phyloP scores from a whole-genome alignment of 1,140 invertebrate genomes.

The Pseudomyrmex flavicornis region DNA sequence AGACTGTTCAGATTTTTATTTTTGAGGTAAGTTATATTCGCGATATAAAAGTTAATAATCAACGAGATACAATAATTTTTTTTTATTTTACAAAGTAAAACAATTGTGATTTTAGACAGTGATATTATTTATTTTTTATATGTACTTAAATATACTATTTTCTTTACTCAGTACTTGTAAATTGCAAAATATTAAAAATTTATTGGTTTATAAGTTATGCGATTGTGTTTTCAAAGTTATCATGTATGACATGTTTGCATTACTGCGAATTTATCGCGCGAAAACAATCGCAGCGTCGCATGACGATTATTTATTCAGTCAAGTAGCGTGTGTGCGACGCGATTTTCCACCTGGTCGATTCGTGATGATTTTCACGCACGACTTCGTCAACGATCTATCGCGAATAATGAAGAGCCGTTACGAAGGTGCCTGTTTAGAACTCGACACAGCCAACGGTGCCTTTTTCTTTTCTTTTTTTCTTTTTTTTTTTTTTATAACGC shows the following conservation, averaged over 20 bases:
- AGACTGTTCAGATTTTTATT: slow-evolving; percentile 42
- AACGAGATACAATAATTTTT: slow-evolving; percentile 37
- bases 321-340: not conserved
- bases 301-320: slow-evolving; percentile 15
- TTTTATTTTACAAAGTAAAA: not conserved
- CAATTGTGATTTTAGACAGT: not conserved
- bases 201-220: not conserved
- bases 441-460: not conserved
- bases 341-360: slow-evolving; percentile 49
- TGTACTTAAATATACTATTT: not conserved
- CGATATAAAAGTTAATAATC: slow-evolving; percentile 15
- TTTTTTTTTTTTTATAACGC: slow-evolving; percentile 2
- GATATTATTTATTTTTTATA: not conserved
- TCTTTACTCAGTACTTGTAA: not conserved
- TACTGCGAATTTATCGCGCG: not conserved
- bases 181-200: not conserved
- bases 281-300: not conserved
- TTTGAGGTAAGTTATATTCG: slow-evolving; percentile 27
- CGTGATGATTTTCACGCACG: slow-evolving; percentile 57
- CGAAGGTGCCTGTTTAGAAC: slow-evolving; percentile 2
- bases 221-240: not conserved
- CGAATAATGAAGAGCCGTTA: slow-evolving; percentile 45
- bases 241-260: slow-evolving; percentile 20
- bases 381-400: slow-evolving; percentile 27
- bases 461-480: not conserved